Base-by-base conservation (phyloP, 2,797 vertebrate species). In the Falco naumanni region DNA sequence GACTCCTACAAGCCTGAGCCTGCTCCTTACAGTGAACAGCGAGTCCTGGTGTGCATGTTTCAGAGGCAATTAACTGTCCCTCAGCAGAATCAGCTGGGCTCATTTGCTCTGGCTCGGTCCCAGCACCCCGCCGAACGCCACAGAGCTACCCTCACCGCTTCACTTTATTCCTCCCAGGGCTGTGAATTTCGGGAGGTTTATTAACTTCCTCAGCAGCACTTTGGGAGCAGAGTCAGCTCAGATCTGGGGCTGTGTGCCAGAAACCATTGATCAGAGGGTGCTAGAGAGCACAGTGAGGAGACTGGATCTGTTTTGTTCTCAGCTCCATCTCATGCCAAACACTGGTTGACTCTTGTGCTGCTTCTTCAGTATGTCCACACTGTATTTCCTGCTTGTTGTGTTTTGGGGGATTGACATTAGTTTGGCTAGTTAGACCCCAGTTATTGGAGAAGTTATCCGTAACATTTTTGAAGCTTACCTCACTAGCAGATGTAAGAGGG, bases 1-100 rank as follows among this genome's bases (percentile, higher is more conserved):
- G 92, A 87, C 89, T 95, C 84, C 87, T 92, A 41, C 84, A 89
- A 94, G 87, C 84, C 54, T 13, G 6, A 93, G 87, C 88, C 63
- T 90, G 90, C 79, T 92, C 89, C 79, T 90, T 25, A 51, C 59
- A 90, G 77, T 93, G 88, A 89, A 82, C 77, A 1, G 1, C 26
- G 86, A 82, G 80, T 96, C 92, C 93, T 90, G 88, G 86, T 88
- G 72, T 89, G 81, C 81, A 4, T 60, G 74, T 79, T 92, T 96
- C 84, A 70, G 81, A 90, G 89, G 92, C 92, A 96, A 94, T 97
- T 96, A 96, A 61, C 63, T 82, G 81, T 81, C 86, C 92, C 54
- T 95, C 63, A 15, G 83, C 80, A 79, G 77, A 89, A 95, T 45
- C 81, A 61, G 74, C 63, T 5, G 9, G 74, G 74, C 63, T 97